A percentile compares a stretch with the other conserved stretches of the same genome.
These are phyloP conservation scores for Diaphora mendica DNA, from an alignment of 2,888 invertebrate species.

Conservation along the genomic window DNA sequence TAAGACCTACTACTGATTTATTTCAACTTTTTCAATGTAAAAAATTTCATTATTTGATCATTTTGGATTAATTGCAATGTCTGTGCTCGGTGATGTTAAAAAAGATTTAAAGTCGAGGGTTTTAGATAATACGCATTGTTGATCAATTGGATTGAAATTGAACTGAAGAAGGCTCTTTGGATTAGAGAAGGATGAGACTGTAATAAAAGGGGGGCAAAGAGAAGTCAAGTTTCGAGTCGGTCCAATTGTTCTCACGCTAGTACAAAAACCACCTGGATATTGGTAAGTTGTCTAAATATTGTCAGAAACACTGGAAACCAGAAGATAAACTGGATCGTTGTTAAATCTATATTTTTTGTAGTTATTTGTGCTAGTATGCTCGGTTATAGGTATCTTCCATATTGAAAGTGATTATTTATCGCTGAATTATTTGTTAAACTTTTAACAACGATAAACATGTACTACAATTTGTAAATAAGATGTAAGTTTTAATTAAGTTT, in stretches of 20 bases:
- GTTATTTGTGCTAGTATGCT: background rate
- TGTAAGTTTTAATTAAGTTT: background rate
- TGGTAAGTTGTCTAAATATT: background rate
- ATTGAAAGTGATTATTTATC: too few species aligned
- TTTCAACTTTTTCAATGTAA: constrained; percentile 32
- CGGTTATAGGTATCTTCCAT: too few species aligned
- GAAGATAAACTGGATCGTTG: background rate
- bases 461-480: background rate
- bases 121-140: constrained; percentile 14
- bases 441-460: too few species aligned
- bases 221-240: background rate
- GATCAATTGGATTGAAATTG: constrained; percentile 18
- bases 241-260: background rate
- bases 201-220: background rate
- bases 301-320: background rate
- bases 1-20: constrained; percentile 30
- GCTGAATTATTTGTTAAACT: too few species aligned
- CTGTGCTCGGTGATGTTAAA: constrained; percentile 10
- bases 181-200: background rate
- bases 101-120: constrained; percentile 15
- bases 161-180: constrained; percentile 14
- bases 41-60: constrained; percentile 39
- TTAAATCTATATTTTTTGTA: too few species aligned
- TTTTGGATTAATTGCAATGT: constrained; percentile 29
- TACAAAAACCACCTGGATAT: background rate